Conservation (phyloP, 2,113 vertebrate genomes). For the Tychaedon coryphoeus region DNA sequence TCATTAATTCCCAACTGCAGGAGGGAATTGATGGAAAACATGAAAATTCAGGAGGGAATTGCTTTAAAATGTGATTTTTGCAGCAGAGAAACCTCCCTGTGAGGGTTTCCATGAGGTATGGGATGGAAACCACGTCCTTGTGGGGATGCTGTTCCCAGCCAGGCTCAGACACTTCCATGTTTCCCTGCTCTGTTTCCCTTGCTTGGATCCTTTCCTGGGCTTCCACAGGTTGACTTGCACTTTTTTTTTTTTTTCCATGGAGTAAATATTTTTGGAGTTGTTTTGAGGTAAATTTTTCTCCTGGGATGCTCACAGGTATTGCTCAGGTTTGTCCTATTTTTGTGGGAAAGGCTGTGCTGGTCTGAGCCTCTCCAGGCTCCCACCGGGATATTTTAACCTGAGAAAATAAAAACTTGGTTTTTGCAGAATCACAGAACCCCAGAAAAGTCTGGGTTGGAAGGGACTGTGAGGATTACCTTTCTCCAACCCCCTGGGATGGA, state of each 20-base stretch:
- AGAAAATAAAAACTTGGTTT: neutral
- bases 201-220: neutral
- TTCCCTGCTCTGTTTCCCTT: neutral
- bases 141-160: neutral
- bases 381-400: rapidly evolving
- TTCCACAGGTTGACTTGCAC: rapidly evolving
- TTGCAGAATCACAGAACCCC: neutral
- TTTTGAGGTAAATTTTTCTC: neutral
- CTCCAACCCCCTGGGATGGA: neutral
- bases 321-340: too few species aligned
- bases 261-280: rapidly evolving
- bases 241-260: neutral
- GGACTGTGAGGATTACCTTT: neutral
- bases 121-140: neutral
- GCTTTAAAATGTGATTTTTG: neutral
- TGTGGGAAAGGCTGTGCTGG: neutral
- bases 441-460: neutral
- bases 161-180: neutral
- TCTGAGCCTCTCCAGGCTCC: neutral
- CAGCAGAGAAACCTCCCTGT: neutral
- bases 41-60: neutral
- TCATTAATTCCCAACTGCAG: neutral
- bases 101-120: neutral
- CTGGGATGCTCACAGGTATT: rapidly evolving
- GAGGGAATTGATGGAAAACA: neutral